Conservation (phyloP, 1,140 invertebrate species). For the Trigoniulus corallinus region DNA sequence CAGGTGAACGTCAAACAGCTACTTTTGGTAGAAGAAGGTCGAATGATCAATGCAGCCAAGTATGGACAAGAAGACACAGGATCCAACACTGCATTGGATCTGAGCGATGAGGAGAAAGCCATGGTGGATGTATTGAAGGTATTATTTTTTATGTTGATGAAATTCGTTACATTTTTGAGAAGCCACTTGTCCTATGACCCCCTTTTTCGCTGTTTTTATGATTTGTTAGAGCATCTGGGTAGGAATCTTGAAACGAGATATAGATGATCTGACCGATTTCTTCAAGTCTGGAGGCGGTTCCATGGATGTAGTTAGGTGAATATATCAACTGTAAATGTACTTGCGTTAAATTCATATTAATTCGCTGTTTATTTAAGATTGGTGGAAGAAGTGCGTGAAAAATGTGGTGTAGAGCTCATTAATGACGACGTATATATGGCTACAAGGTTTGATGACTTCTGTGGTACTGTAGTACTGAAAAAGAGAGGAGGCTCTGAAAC, state of each 20-base stretch:
- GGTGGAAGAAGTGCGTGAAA: constrained; percentile 80
- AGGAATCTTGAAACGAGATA: constrained; percentile 57
- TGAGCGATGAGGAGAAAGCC: constrained; percentile 57
- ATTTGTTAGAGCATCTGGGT: constrained; percentile 59
- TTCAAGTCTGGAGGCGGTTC: constrained; percentile 81
- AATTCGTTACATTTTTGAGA: constrained; percentile 5
- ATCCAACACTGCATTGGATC: constrained; percentile 36
- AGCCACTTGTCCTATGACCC: constrained; percentile 1
- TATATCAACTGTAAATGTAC: neutral
- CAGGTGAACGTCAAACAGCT: constrained; percentile 5
- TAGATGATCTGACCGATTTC: constrained; percentile 72
- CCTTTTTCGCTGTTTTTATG: constrained; percentile 4
- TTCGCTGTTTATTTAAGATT: constrained; percentile 30
- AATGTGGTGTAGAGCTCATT: constrained; percentile 53
- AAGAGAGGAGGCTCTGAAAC: constrained; percentile 35
- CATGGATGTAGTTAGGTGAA: constrained; percentile 79
- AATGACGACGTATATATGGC: constrained; percentile 90
- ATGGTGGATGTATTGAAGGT: constrained; percentile 28
- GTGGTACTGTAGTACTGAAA: constrained; percentile 42
- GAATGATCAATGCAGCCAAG: constrained; percentile 62
- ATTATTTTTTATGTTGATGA: constrained; percentile 4
- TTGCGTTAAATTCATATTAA: constrained; percentile 1
- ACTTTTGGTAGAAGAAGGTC: constrained; percentile 1
- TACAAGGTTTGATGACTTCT: constrained; percentile 69
- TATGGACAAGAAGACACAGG: constrained; percentile 47